A percentile compares a stretch with the other conserved stretches of the same genome.
These are phyloP conservation scores for Aphidius ervi DNA, from an alignment of 1,140 invertebrate species.

Conservation along the genomic window DNA sequence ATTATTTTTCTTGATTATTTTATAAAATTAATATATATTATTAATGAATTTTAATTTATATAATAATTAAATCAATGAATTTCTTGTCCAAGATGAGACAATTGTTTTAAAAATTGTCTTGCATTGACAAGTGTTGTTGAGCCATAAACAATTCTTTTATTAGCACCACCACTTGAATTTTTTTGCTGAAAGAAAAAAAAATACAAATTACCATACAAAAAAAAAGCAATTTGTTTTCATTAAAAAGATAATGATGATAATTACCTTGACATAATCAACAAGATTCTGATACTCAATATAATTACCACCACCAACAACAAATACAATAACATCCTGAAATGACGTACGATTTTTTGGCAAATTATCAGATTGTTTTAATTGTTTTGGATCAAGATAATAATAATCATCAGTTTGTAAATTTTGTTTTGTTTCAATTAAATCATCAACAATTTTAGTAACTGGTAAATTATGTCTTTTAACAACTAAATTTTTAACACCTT, in stretches of 20 bases:
- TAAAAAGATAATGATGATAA: conserved; percentile 12
- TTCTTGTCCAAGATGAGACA: conserved; percentile 72
- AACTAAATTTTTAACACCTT: conserved; percentile 98
- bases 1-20: conserved; percentile 9
- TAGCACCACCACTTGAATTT: conserved; percentile 61
- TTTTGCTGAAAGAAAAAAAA: conserved; percentile 58
- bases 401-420: conserved; percentile 80
- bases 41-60: too few species aligned
- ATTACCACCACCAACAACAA: conserved; percentile 96
- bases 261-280: conserved; percentile 86
- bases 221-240: conserved; percentile 56
- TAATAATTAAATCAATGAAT: conserved; percentile 53
- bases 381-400: conserved; percentile 88
- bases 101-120: conserved; percentile 87
- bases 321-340: conserved; percentile 90
- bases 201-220: conserved; percentile 1
- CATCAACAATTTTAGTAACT: conserved; percentile 86
- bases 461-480: conserved; percentile 95
- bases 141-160: conserved; percentile 89
- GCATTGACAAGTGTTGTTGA: conserved; percentile 90
- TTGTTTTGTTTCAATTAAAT: conserved; percentile 82
- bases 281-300: conserved; percentile 99
- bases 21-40: conserved; percentile 21
- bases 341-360: conserved; percentile 63
- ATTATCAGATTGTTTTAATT: conserved; percentile 70